These are phyloP conservation scores for Acheta domesticus DNA, from an alignment of 2,888 invertebrate genomes.

Conservation along the genomic window DNA sequence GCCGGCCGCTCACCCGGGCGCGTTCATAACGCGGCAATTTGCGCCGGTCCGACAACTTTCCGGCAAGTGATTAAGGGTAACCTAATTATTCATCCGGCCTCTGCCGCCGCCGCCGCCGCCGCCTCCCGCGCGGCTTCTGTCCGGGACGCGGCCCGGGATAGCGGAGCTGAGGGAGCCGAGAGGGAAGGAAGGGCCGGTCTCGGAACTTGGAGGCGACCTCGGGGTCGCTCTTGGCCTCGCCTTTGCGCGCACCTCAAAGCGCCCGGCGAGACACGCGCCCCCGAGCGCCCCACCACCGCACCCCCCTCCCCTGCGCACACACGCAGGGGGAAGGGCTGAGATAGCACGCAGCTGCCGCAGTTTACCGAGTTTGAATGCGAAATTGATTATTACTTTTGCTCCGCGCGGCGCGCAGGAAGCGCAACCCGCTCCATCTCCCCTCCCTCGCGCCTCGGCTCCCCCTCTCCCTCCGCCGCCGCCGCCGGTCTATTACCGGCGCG, in stretches of 20 bases:
- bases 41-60: neutral
- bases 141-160: too few species aligned
- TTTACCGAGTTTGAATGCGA: neutral
- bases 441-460: neutral
- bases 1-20: neutral
- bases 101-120: neutral
- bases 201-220: neutral
- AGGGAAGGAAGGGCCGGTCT: neutral
- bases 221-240: too few species aligned
- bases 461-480: neutral
- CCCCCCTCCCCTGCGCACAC: too few species aligned
- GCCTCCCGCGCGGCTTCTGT: too few species aligned
- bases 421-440: neutral
- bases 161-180: neutral
- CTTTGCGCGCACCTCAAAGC: too few species aligned
- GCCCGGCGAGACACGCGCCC: too few species aligned
- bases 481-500: neutral
- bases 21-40: slow-evolving; percentile 5
- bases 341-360: neutral
- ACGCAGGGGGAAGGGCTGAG: too few species aligned
- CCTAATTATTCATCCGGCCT: slow-evolving; percentile 9
- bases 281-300: too few species aligned
- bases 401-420: neutral
- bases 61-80: slow-evolving; percentile 10
- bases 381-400: neutral